Percentiles rank a stretch among this genome's conserved stretches.
These are phyloP conservation scores for Baccha elongata DNA, from an alignment of 2,888 invertebrate species.

Conservation along the genomic window DNA sequence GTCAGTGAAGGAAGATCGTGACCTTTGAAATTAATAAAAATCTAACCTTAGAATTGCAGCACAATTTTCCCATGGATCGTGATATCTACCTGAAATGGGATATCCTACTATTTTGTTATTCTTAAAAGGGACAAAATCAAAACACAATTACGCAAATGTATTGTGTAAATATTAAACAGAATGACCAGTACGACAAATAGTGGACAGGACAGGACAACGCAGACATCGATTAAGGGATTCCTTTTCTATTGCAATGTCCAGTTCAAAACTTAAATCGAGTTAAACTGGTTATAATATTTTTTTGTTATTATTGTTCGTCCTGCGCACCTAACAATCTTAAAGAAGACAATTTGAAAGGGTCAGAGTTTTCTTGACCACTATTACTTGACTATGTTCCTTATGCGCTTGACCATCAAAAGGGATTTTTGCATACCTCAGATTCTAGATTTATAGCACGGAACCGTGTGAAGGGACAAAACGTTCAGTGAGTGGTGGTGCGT, in stretches of 20 bases:
- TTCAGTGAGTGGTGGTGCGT: neutral
- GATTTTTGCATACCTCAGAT: slow-evolving; percentile 64
- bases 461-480: slow-evolving; percentile 69
- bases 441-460: slow-evolving; percentile 65
- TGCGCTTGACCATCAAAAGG: slow-evolving; percentile 49
- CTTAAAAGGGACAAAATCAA: slow-evolving; percentile 74
- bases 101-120: slow-evolving; percentile 55
- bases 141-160: slow-evolving; percentile 81
- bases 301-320: slow-evolving; percentile 28
- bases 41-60: neutral
- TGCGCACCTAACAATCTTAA: slow-evolving; percentile 15
- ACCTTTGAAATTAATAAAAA: slow-evolving; percentile 53
- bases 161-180: slow-evolving; percentile 79
- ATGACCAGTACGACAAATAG: slow-evolving; percentile 73
- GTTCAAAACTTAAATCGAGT: slow-evolving; percentile 36
- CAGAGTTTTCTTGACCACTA: slow-evolving; percentile 49
- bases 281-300: slow-evolving; percentile 45
- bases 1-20: slow-evolving; percentile 63
- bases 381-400: neutral
- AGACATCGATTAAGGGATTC: slow-evolving; percentile 62
- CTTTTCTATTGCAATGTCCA: slow-evolving; percentile 33
- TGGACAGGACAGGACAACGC: slow-evolving; percentile 46
- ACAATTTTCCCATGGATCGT: slow-evolving; percentile 62
- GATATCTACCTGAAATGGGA: slow-evolving; percentile 66
- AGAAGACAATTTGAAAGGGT: slow-evolving; percentile 42